phyloP scores from a whole-genome alignment of 37 sponge, comb jelly and placozoan genomes.

The Halisarca cf. caerulea region DNA sequence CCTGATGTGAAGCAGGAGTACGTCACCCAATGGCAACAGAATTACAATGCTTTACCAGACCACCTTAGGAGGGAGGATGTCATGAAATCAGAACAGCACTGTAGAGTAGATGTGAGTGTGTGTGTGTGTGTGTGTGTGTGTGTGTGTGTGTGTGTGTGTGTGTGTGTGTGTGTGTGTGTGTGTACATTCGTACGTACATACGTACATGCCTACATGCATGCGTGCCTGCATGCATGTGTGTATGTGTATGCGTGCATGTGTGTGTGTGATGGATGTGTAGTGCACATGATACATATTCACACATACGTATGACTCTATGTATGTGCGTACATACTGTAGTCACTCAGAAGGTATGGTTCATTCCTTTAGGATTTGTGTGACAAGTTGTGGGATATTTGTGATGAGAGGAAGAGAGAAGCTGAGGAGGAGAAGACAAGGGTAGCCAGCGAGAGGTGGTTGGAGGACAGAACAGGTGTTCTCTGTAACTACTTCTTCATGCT shows the following conservation, averaged over 20 bases:
- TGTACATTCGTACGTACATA: constrained; percentile 1
- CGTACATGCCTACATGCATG: background rate
- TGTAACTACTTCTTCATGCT: constrained; percentile 85
- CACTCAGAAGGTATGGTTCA: background rate
- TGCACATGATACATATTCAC: no score
- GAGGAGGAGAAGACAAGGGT: constrained; percentile 75
- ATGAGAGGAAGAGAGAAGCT: constrained; percentile 72
- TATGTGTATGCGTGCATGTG: background rate
- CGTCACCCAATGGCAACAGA: constrained; percentile 78
- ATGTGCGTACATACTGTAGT: background rate
- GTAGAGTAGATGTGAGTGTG: constrained; percentile 82
- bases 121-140: constrained; percentile 1
- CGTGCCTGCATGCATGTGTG: constrained; percentile 15
- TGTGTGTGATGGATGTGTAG: no score
- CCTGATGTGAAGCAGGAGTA: constrained; percentile 95
- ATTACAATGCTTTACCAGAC: constrained; percentile 74
- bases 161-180: background rate
- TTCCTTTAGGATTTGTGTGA: constrained; percentile 92
- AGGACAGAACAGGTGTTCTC: constrained; percentile 82
- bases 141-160: background rate
- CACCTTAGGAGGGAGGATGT: constrained; percentile 72
- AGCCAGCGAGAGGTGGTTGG: constrained; percentile 80
- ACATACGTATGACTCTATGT: background rate
- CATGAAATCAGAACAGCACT: constrained; percentile 95
- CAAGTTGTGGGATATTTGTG: constrained; percentile 92